phyloP scores from a whole-genome alignment of 1,140 invertebrate species.

The Oryctes rhinoceros region DNA sequence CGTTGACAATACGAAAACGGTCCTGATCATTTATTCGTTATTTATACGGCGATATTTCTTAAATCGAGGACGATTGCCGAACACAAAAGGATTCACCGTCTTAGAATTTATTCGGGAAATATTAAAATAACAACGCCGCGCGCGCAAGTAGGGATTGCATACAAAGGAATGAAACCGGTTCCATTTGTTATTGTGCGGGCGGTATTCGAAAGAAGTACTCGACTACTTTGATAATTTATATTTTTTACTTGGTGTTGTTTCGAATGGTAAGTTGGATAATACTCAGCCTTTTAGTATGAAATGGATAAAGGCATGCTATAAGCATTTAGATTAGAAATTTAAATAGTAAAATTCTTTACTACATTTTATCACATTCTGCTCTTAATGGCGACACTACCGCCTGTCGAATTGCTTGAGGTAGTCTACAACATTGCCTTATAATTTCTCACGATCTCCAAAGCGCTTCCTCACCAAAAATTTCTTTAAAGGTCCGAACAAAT shows the following conservation, averaged over 20 bases:
- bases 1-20: slow-evolving; percentile 8
- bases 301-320: too few species aligned
- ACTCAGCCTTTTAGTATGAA: too few species aligned
- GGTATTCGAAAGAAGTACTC: background rate
- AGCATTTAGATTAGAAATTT: too few species aligned
- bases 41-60: background rate
- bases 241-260: background rate
- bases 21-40: slow-evolving; percentile 10
- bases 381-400: too few species aligned
- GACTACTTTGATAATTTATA: slow-evolving; percentile 1
- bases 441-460: too few species aligned
- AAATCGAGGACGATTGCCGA: slow-evolving; percentile 12
- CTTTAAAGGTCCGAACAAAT: too few species aligned
- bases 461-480: too few species aligned
- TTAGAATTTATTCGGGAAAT: slow-evolving; percentile 15
- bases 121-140: background rate
- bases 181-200: background rate
- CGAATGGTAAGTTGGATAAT: too few species aligned
- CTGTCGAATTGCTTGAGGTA: too few species aligned
- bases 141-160: background rate
- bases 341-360: too few species aligned
- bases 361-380: too few species aligned
- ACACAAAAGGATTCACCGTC: slow-evolving; percentile 1
- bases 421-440: too few species aligned
- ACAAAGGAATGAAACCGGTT: background rate